A percentile compares a stretch with the other conserved stretches of the same genome.
These are phyloP conservation scores for Amblyjoppa fuscipennis DNA, from an alignment of 2,888 invertebrate genomes.

Conservation along the genomic window DNA sequence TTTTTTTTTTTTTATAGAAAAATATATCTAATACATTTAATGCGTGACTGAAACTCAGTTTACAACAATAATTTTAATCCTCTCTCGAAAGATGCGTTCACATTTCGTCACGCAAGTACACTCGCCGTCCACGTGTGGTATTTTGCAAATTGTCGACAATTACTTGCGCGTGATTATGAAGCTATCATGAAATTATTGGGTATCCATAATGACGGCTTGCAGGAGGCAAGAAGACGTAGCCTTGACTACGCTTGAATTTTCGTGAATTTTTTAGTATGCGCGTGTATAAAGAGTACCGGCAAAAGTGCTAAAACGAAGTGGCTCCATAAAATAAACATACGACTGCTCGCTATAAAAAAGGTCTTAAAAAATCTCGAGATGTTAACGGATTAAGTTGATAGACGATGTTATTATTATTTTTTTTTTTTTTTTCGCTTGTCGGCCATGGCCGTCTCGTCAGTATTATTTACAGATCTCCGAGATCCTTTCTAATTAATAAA, in stretches of 20 bases:
- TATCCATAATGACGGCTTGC: not conserved
- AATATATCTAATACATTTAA: not conserved
- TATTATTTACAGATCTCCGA: not conserved
- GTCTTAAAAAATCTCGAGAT: not conserved
- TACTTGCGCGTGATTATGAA: not conserved
- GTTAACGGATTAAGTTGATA: constrained; percentile 22
- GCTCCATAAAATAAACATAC: not conserved
- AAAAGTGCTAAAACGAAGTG: not conserved
- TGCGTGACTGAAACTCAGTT: constrained; percentile 26
- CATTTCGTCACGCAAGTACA: constrained; percentile 8
- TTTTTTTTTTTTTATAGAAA: constrained; percentile 7
- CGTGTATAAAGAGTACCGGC: not conserved
- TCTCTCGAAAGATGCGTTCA: constrained; percentile 26
- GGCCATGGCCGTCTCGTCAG: not conserved
- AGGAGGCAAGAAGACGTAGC: not conserved
- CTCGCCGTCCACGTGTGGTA: not conserved
- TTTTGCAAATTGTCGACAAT: constrained; percentile 6
- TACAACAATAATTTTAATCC: constrained; percentile 6
- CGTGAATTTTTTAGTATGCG: not conserved
- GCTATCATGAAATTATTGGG: not conserved
- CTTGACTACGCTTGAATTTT: not conserved
- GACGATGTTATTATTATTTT: not conserved
- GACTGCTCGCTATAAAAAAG: not conserved
- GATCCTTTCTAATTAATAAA: constrained; percentile 8
- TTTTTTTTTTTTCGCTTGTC: constrained; percentile 16